Base-by-base conservation (phyloP, 2,113 vertebrate genomes). In the Halcyon senegalensis region DNA sequence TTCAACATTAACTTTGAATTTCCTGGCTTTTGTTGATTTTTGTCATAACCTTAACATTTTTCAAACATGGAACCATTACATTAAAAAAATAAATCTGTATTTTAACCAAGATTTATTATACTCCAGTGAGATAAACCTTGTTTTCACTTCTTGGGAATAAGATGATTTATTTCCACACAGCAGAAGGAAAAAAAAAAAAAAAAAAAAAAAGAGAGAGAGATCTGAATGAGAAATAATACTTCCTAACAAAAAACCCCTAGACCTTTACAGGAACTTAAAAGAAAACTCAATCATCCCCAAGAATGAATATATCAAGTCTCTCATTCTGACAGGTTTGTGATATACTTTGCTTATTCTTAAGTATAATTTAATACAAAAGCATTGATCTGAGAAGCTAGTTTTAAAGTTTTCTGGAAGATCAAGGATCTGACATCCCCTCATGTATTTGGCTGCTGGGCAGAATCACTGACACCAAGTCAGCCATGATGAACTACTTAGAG, bases 21-120 rank as follows among this genome's bases (percentile, higher is more conserved):
- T 95, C 83, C 94, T 95, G 95, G 33, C 46, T 97, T 96, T 95
- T 95, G 91, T 97, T 97, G 92, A 90, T 95, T 97, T 97, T 97
- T 94, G 92, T 96, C 35, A 19, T 70, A 95, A 95, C 94, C 55
- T 77, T 93, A 93, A 89, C 64, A 90, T 97, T 97, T 96, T 97
- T 96, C 80, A 84, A 94, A 95, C 43, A 89, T 44, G 90, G 46
- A 94, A 97, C 92, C 96, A 94, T 93, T 95, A 66, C 56, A 82
- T 85, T 92, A 72, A 84, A 79, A 91, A 94, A 93, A 91, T 5
- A 73, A 72, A 74, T 88, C 76, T 89, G 37, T 81, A 89, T 95
- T 95, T 96, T 94, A 95, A 93, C 37, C 17, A 93, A 96, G 93
- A 95, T 96, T 95, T 94, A 95, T 97, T 95, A 94, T 62, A 73